These are phyloP conservation scores for Pseudanteris insignis DNA, from an alignment of 2,888 invertebrate species.

Conservation along the genomic window DNA sequence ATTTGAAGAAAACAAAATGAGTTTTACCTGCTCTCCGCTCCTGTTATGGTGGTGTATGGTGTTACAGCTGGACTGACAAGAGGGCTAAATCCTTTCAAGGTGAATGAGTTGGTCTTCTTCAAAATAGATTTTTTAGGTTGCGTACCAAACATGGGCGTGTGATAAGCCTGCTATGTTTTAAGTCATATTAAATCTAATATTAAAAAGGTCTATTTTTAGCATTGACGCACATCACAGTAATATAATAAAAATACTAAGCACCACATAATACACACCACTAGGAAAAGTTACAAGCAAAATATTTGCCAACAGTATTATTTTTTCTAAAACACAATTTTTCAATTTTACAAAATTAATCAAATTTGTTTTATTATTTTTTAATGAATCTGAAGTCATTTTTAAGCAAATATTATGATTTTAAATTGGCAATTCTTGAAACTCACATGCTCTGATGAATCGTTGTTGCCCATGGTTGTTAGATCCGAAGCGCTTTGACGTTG, in stretches of 20 bases:
- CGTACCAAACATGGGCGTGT: conserved; percentile 68
- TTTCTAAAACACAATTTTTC: no score
- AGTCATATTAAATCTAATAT: conserved; percentile 31
- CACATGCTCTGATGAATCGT: conserved; percentile 56
- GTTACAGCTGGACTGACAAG: conserved; percentile 68
- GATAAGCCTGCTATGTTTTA: conserved; percentile 66
- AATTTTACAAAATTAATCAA: no score
- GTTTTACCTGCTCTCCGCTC: conserved; percentile 80
- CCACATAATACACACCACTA: no score
- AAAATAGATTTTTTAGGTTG: conserved; percentile 86
- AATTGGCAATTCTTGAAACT: conserved; percentile 31
- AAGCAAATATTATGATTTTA: no score
- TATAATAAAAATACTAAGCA: no score
- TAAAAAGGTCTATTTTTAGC: conserved; percentile 4
- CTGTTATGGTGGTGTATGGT: conserved; percentile 86
- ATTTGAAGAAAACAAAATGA: no score
- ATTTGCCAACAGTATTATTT: no score
- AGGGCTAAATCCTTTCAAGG: conserved; percentile 73
- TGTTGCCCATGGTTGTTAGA: conserved; percentile 69
- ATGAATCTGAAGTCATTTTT: no score
- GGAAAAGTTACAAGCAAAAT: no score
- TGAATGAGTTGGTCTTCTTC: conserved; percentile 93
- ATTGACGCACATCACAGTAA: background rate
- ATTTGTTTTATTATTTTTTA: no score
- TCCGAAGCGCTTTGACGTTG: conserved; percentile 68